These are phyloP conservation scores for Artibeus jamaicensis DNA, from an alignment of 2,797 vertebrate species.

Conservation along the genomic window DNA sequence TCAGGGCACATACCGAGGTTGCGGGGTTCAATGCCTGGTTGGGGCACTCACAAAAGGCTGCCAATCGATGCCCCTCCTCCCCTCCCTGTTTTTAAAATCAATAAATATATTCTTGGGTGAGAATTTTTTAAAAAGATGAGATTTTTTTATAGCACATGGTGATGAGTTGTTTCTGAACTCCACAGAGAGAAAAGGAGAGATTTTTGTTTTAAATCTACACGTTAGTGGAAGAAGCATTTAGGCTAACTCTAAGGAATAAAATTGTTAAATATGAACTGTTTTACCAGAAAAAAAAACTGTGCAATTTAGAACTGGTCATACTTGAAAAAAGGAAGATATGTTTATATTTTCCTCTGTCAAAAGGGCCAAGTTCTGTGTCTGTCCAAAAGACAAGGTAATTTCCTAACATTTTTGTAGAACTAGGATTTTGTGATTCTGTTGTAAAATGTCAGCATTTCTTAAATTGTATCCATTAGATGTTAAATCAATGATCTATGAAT, in stretches of 20 bases:
- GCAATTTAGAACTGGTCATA: neutral
- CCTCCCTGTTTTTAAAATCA: neutral
- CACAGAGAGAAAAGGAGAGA: neutral
- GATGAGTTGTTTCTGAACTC: neutral
- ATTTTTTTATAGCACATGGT: neutral
- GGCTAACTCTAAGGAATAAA: neutral
- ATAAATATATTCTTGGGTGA: neutral
- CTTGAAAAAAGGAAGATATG: neutral
- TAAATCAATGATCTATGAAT: neutral
- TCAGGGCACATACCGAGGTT: neutral
- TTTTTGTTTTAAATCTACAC: neutral
- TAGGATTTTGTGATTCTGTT: neutral
- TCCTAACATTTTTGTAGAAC: neutral
- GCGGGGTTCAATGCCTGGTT: too few relatives aligned
- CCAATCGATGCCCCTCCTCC: neutral
- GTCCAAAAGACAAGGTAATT: neutral
- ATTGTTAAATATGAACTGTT: neutral
- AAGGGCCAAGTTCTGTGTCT: neutral
- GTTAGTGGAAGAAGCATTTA: neutral
- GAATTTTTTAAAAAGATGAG: neutral
- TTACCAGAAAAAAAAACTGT: neutral
- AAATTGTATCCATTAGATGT: neutral
- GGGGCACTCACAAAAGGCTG: neutral
- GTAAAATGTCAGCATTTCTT: conserved; percentile 60
- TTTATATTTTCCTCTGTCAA: neutral